These are phyloP conservation scores for Spilogale gracilis DNA, from an alignment of 2,113 vertebrate species.

Conservation along the genomic window DNA sequence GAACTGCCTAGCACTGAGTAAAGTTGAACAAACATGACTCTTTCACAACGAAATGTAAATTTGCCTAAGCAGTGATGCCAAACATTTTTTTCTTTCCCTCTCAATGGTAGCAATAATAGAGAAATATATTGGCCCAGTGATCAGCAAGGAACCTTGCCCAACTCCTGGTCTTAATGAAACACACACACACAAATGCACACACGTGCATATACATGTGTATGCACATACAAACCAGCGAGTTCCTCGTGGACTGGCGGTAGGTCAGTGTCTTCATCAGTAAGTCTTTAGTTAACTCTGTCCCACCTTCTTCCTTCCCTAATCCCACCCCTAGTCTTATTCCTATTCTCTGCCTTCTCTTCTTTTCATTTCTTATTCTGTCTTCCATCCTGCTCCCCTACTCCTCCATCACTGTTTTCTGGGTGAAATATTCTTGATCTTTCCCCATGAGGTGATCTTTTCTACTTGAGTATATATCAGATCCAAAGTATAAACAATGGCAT, in stretches of 20 bases:
- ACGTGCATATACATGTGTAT: fast-evolving
- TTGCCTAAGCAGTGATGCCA: slow-evolving; percentile 76
- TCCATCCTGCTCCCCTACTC: neutral
- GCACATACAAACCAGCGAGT: slow-evolving; percentile 12
- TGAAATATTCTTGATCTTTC: slow-evolving; percentile 29
- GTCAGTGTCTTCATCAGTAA: slow-evolving; percentile 59
- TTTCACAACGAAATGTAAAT: slow-evolving; percentile 82
- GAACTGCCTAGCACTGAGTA: slow-evolving; percentile 75
- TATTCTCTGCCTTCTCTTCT: too few species aligned
- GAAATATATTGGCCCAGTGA: slow-evolving; percentile 39
- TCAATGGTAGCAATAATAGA: slow-evolving; percentile 72
- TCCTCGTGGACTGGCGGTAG: slow-evolving; percentile 70
- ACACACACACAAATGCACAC: slow-evolving; percentile 16
- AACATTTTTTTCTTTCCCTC: slow-evolving; percentile 50
- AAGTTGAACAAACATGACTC: slow-evolving; percentile 81
- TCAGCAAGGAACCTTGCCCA: slow-evolving; percentile 72
- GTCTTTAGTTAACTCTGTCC: slow-evolving; percentile 36
- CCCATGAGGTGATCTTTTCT: neutral
- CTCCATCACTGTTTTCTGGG: neutral
- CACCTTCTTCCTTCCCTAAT: neutral
- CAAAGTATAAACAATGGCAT: neutral
- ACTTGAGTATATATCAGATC: neutral
- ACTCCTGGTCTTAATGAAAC: slow-evolving; percentile 80
- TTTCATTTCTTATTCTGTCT: neutral
- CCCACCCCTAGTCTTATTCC: fast-evolving